Evolutionary conservation across 2,113 vertebrate genomes (phyloP), one percentile per base, ranked within the genome.

Genomic region (Turdus rufiventris): DNA sequence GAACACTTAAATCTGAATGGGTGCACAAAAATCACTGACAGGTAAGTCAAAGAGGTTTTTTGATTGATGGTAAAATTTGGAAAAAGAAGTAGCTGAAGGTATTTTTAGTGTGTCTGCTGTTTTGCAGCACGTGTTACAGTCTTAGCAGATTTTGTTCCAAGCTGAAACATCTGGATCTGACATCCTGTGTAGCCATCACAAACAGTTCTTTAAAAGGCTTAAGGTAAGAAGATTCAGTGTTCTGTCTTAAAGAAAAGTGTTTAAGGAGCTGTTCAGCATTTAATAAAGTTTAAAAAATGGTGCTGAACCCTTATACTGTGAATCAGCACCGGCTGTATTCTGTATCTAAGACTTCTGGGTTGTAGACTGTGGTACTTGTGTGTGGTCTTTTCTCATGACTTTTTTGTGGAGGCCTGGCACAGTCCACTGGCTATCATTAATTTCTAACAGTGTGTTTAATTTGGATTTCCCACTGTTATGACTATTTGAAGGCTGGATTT

Each of bases 1-100:
- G 99, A 99, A 90, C 98, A 99, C 86, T 97, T 99, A 96, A 99
- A 99, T 96, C 98, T 99, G 81, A 99, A 99, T 21, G 99, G 99
- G 80, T 99, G 99, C 98, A 99, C 99, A 93, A 99, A 99, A 98
- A 99, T 99, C 97, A 99, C 99, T 29, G 99, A 99, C 98, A 99
- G 97, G 98, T 98, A 96, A 95, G 96, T 76, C 53, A 74, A 51
- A 88, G 33, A n/a, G 34, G 5, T 76, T 84, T 75, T 91, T 57
- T 77, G 62, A 88, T 76, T 48, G 50, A 88, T 10, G 65, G 31
- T 58, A 43, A 54, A 40, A 34, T 8, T 66, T 58, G 92, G 88
- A 75, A 92, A 73, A 94, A 96, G 94, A 91, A 96, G 89, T 94
- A 88, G 89, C 93, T 96, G 96, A 96, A 95, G 94, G 92, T 93